Evolutionary conservation across 2,113 vertebrate genomes (phyloP).

Genomic region (Nyctibius bracteatus): DNA sequence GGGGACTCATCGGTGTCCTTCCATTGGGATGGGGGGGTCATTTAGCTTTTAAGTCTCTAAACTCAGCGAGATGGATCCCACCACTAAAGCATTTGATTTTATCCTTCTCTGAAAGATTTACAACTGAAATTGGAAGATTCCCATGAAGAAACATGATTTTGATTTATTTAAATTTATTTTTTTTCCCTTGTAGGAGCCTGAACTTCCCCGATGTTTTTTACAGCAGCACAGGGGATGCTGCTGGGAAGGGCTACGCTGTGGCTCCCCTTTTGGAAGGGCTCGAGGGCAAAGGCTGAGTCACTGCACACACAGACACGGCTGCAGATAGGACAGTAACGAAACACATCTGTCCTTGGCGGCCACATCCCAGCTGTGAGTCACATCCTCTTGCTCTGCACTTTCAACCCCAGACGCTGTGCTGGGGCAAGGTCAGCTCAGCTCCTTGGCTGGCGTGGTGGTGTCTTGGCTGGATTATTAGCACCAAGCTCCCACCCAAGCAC

Average conservation of each 20-base stretch:
- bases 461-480: background rate
- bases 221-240: background rate
- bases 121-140: background rate
- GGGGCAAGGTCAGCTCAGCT: background rate
- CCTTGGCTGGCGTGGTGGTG: background rate
- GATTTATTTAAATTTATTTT: background rate
- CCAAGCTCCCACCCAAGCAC: background rate
- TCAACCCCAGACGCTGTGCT: background rate
- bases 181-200: background rate
- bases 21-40: background rate
- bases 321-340: background rate
- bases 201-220: slow-evolving; percentile 5
- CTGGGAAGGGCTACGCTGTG: background rate
- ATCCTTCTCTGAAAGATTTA: background rate
- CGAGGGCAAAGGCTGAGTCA: background rate
- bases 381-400: background rate
- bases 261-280: slow-evolving; percentile 8
- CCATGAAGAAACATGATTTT: background rate
- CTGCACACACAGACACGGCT: background rate
- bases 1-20: background rate
- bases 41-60: background rate
- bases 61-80: background rate
- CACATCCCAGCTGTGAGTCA: slow-evolving; percentile 32
- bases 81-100: background rate
- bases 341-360: background rate